Evolutionary conservation across 2,888 invertebrate species (phyloP).

Genomic region (Chrysomela aeneicollis): DNA sequence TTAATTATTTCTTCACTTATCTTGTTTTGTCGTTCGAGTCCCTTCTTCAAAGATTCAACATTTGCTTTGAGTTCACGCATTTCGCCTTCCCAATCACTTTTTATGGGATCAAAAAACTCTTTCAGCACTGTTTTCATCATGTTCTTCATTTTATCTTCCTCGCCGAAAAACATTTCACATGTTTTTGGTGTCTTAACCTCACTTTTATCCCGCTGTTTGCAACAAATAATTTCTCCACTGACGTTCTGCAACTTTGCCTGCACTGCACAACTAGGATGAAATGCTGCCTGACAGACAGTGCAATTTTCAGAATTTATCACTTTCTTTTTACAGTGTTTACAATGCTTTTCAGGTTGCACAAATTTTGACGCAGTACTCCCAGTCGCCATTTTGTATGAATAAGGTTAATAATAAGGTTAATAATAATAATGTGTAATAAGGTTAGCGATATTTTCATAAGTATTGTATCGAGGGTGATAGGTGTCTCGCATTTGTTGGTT

Average conservation of each 20-base stretch:
- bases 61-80: conserved; percentile 6
- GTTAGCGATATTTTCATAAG: too few relatives aligned
- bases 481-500: too few relatives aligned
- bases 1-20: conserved; percentile 6
- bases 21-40: neutral
- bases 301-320: conserved; percentile 7
- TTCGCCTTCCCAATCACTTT: conserved; percentile 6
- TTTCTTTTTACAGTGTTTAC: conserved; percentile 8
- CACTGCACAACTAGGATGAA: conserved; percentile 9
- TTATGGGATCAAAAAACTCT: conserved; percentile 3
- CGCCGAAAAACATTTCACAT: neutral
- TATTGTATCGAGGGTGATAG: too few relatives aligned
- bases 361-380: conserved; percentile 2
- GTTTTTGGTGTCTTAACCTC: conserved; percentile 4
- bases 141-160: neutral
- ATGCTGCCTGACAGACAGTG: conserved; percentile 3
- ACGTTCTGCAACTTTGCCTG: conserved; percentile 3
- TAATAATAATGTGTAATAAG: too few relatives aligned
- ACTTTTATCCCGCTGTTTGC: conserved; percentile 6
- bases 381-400: conserved; percentile 1
- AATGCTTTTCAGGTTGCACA: conserved; percentile 1
- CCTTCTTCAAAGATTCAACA: conserved; percentile 12
- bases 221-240: conserved; percentile 6
- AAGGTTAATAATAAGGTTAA: too few relatives aligned
- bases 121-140: conserved; percentile 8